Base-by-base conservation (phyloP, 2,888 invertebrate genomes). In the Phalera bucephala region DNA sequence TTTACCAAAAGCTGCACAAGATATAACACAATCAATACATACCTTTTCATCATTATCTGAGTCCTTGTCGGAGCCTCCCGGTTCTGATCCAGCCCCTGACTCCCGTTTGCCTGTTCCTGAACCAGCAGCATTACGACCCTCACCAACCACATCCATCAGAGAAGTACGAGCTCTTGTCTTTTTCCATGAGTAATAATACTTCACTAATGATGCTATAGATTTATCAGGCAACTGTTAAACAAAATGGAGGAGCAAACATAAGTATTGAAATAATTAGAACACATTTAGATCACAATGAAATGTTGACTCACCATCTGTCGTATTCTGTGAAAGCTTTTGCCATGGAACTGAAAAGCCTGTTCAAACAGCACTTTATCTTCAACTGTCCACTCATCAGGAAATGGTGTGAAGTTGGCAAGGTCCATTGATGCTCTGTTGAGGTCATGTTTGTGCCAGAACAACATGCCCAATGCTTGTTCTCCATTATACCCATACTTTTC, bases 181-280 rank as follows among this genome's bases (percentile, higher is more conserved):
- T 82, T 99, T 99, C 99, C 99, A 99, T 66, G 97, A 96, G 79
- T 99, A 99, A 83, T 99, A 99, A 80, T 98, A 98, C 83, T 98
- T 98, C 1, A 99, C 98, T 65, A 99, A 91, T 62, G 96, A 96
- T 29, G 98, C 96, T 72, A 99, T 98, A 30, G 97, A 95, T 90
- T 99, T 99, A 77, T 99, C 99, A 19, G 99, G 99, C 64, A 99
- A 90, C 98, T 98, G 81, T 45, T 36, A 40, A 47, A 29, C 8
- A 46, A 46, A 36, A 19, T 35, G 32, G 31, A n/a, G n/a, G n/a
- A n/a, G n/a, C n/a, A n/a, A n/a, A n/a, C n/a, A n/a, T n/a, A n/a
- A n/a, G n/a, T n/a, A n/a, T n/a, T n/a, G n/a, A n/a, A n/a, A n/a
- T n/a, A n/a, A n/a, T n/a, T n/a, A n/a, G n/a, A n/a, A n/a, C n/a